Conservation (phyloP, 2,888 invertebrate genomes). For the Asteroscopus sphinx region DNA sequence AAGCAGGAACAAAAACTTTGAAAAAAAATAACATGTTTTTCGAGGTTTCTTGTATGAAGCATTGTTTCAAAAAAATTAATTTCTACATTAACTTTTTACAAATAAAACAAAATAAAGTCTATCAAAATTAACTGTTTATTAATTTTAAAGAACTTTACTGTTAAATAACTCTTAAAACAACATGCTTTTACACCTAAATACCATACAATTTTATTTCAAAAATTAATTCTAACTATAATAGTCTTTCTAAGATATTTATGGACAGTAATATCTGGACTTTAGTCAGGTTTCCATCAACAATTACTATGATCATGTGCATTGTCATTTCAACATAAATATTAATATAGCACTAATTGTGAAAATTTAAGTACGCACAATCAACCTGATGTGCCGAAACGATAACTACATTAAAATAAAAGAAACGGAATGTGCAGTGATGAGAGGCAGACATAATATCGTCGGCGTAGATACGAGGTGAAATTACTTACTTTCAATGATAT, state of each 20-base stretch:
- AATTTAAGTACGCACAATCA: conserved; percentile 60
- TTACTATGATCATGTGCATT: conserved; percentile 49
- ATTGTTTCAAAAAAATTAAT: conserved; percentile 9
- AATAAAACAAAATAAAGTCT: conserved; percentile 8
- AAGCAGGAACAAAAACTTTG: too few relatives aligned
- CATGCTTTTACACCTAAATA: conserved; percentile 49
- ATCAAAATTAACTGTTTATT: conserved; percentile 18
- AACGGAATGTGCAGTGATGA: conserved; percentile 61
- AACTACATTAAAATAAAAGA: conserved; percentile 56
- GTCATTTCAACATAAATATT: conserved; percentile 48
- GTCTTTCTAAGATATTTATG: conserved; percentile 46
- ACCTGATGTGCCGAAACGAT: conserved; percentile 39
- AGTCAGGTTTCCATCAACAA: conserved; percentile 39
- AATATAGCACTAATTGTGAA: conserved; percentile 42
- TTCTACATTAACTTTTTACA: conserved; percentile 9
- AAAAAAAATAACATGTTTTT: too few relatives aligned
- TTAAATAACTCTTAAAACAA: conserved; percentile 22
- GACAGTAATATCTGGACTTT: conserved; percentile 47
- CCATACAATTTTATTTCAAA: conserved; percentile 46
- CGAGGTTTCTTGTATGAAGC: too few relatives aligned
- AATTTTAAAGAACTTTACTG: conserved; percentile 21
- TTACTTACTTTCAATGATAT: too few relatives aligned
- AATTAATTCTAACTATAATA: conserved; percentile 49
- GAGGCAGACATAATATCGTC: conserved; percentile 39
- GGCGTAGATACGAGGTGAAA: too few relatives aligned